A percentile compares a stretch with the other conserved stretches of the same genome.
Evolutionary conservation across 2,113 vertebrate species (phyloP).

Genomic region (Condylura cristata): DNA sequence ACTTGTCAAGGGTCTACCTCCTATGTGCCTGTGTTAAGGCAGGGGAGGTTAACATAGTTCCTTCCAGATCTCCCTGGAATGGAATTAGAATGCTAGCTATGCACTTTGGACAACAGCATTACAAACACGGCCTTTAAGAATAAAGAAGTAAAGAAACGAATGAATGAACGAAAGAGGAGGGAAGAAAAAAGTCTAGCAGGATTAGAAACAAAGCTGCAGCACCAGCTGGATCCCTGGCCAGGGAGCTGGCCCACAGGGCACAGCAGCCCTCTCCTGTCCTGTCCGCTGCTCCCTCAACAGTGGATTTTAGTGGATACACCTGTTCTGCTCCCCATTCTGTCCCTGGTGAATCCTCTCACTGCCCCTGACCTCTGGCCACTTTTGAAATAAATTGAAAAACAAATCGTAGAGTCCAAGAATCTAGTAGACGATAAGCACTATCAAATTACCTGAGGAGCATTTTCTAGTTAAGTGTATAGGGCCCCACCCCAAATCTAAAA

Average conservation of each 20-base stretch:
- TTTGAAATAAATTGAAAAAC: no score
- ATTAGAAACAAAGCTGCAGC: no score
- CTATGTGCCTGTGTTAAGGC: neutral
- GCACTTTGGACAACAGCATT: neutral
- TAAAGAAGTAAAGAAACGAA: neutral
- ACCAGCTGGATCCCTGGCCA: no score
- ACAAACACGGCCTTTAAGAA: neutral
- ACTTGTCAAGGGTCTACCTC: neutral
- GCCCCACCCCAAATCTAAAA: neutral
- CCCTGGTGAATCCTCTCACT: no score
- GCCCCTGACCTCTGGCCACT: no score
- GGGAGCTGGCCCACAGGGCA: no score
- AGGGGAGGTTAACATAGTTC: neutral
- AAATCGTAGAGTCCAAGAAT: neutral
- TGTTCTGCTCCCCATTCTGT: no score
- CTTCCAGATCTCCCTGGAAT: neutral
- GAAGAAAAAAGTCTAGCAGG: neutral
- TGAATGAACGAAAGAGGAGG: neutral
- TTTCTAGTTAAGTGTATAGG: neutral
- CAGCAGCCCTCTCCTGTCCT: no score
- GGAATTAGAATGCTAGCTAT: neutral
- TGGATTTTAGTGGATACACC: no score
- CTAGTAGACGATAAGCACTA: neutral
- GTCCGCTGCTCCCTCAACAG: no score
- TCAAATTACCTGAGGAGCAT: neutral